Evolutionary conservation across 1,140 invertebrate genomes (phyloP), one percentile per base, ranked within the genome.

Genomic region (Pollicipes pollicipes): DNA sequence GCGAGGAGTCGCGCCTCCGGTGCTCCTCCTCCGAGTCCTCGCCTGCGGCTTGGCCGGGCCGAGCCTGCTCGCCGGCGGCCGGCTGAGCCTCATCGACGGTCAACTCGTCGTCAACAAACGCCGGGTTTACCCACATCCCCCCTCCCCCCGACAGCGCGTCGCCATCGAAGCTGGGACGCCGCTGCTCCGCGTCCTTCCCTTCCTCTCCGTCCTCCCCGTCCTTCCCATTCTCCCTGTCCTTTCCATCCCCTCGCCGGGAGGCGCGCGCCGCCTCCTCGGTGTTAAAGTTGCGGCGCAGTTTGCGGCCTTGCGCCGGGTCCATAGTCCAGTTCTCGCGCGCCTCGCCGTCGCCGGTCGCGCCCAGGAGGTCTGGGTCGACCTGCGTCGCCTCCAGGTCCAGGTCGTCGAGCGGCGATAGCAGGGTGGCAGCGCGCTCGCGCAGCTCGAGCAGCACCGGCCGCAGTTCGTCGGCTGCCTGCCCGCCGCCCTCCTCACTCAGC

Each of bases 401-500:
- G n/a, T 58, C 45, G 6, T 24, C 21, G 45, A 21, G 45, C 2
- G 45, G 10, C 13, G 45, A 21, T 21, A 58, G 45, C 45, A 21
- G 13, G 2, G 45, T 2, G 24, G 24, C 30, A 21, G 72, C 71
- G 26, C 70, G 45, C 30, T 32, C 28, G 26, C 71, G 73, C 3
- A 75, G 31, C 30, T 72, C 30, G 17, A 73, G 70, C 27, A 76
- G 68, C 24, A 70, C 30, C 32, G 63, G 70, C 0, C 35, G 30
- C 31, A 69, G 72, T 24, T 27, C 63, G 0, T 66, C 37, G 10
- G 73, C 72, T 1, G 73, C 69, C 1, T 73, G 69, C 8, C 66
- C 30, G 69, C 72, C 73, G 3, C 71, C 72, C 24, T 70, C 69
- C 28, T 88, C 86, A 45, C 81, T 80, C 26, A 90, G 80, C 0